Percentiles rank a stretch among this genome's conserved stretches.
phyloP scores from a whole-genome alignment of 1,140 invertebrate genomes.

The Magallana angulata region DNA sequence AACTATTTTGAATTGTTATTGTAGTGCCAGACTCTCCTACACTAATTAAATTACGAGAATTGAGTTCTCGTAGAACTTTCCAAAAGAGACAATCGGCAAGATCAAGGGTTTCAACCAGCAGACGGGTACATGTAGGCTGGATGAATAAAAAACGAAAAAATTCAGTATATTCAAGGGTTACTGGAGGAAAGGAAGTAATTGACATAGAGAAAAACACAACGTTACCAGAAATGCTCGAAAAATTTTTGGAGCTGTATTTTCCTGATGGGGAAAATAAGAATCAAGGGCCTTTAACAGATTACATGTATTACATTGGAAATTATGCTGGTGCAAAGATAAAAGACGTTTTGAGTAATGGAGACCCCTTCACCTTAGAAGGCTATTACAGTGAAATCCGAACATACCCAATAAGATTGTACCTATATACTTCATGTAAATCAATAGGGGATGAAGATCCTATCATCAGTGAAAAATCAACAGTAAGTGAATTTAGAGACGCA shows the following conservation, averaged over 20 bases:
- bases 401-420: constrained; percentile 4
- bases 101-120: not conserved
- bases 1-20: not conserved
- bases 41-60: not conserved
- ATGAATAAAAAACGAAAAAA: not conserved
- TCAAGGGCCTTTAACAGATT: not conserved
- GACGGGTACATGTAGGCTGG: not conserved
- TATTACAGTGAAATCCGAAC: not conserved
- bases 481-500: too few species aligned
- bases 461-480: too few species aligned
- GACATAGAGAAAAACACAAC: not conserved
- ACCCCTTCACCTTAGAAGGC: not conserved
- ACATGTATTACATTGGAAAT: too few species aligned
- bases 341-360: not conserved
- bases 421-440: not conserved
- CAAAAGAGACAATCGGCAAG: not conserved
- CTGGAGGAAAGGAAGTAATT: not conserved
- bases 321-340: not conserved
- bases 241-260: not conserved
- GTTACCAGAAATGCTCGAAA: not conserved
- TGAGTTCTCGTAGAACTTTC: not conserved
- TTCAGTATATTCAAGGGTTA: not conserved
- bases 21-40: not conserved
- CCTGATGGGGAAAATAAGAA: not conserved
- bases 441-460: too few species aligned